Evolutionary conservation across 2,113 vertebrate species (phyloP), one percentile per base, ranked within the genome.

Genomic region (Anoura caudifer): DNA sequence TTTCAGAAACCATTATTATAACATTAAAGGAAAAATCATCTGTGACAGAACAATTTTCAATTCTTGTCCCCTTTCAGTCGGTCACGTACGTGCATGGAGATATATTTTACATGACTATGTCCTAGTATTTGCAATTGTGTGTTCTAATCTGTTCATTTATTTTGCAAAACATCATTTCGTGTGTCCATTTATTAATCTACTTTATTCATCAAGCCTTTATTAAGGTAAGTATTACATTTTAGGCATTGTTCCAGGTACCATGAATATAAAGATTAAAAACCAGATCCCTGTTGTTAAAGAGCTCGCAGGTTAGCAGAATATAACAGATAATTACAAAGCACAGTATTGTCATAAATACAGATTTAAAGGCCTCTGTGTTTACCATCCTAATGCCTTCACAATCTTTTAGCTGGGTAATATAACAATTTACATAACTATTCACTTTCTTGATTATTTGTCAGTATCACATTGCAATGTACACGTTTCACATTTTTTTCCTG

Each of bases 241-340:
- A 96, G 77, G 81, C 36, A 94, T 54, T 93, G 82, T 89, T 96
- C 67, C 47, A 97, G 82, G 67, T 91, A 83, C 77, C 54, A 54
- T 1, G 9, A 97, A 96, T 79, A 90, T 41, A 93, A 95, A 96
- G 67, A 92, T 76, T 76, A 92, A 97, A 97, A 96, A 65, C 85
- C 77, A 95, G 76, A 93, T 93, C 19, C 63, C 22, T 88, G 50
- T 19, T 79, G 73, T 36, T 91, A 79, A 93, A 97, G 80, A 89
- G 83, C 73, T 73, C 76, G 76, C 95, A 79, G 77, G 41, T 91
- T 91, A 88, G 50, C 92, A 50, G 77, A 97, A 61, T 93, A 77
- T 67, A 94, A 87, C 82, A 87, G 95, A 90, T 97, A 97, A 94
- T 95, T 95, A 94, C 75, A 96, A 72, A 14, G 26, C 65, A 94